These are phyloP conservation scores for Corticium candelabrum DNA, from an alignment of 37 sponge, comb jelly and placozoan species.

Conservation along the genomic window DNA sequence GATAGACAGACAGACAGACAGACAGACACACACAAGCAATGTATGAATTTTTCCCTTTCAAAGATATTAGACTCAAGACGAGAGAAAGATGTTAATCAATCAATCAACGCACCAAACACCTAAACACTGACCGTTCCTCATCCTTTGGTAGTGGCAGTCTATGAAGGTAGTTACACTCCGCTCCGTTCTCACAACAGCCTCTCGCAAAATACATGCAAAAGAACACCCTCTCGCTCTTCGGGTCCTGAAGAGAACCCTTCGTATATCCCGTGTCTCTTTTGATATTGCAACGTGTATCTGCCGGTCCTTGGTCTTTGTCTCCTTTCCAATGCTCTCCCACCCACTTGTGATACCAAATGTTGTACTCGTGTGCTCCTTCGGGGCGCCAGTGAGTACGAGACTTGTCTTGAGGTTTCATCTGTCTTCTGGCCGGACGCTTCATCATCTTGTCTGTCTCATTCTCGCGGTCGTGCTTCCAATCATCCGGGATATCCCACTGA, in stretches of 20 bases:
- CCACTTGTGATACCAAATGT: constrained; percentile 16
- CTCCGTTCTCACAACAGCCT: constrained; percentile 13
- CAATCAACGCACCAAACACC: neutral
- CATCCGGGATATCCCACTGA: neutral
- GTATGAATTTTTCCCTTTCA: too few relatives aligned
- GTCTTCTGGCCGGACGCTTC: constrained; percentile 7
- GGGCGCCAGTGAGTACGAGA: constrained; percentile 1
- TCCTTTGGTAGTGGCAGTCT: neutral
- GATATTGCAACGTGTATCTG: neutral
- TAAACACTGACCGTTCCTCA: neutral
- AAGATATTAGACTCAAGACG: too few relatives aligned
- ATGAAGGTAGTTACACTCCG: constrained; percentile 19
- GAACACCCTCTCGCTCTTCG: neutral
- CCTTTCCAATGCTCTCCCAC: constrained; percentile 18
- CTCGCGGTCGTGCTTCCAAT: neutral
- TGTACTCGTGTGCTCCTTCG: constrained; percentile 13
- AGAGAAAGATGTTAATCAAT: too few relatives aligned
- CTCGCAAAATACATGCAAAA: constrained; percentile 9
- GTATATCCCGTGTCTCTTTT: constrained; percentile 14
- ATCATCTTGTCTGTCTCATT: neutral
- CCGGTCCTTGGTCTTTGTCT: neutral
- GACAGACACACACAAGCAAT: too few relatives aligned
- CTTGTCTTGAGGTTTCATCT: constrained; percentile 5
- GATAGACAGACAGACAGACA: too few relatives aligned
- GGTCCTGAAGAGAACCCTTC: neutral